phyloP scores from a whole-genome alignment of 2,888 invertebrate species.

The Thera obeliscata region DNA sequence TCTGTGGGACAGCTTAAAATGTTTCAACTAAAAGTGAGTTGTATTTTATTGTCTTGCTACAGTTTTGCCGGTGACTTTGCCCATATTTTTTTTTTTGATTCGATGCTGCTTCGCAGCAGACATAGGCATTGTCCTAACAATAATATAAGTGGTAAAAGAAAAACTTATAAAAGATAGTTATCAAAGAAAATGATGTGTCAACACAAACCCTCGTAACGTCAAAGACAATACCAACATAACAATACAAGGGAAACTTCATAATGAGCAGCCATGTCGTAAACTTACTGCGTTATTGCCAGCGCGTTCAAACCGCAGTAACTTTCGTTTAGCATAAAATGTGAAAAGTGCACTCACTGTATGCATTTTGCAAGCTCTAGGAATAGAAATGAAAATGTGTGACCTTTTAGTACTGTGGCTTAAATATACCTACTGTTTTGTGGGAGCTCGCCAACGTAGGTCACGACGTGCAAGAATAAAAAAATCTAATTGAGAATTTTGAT shows the following conservation, averaged over 20 bases:
- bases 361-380: slow-evolving; percentile 6
- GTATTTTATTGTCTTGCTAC: background rate
- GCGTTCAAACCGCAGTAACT: slow-evolving; percentile 37
- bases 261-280: slow-evolving; percentile 27
- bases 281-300: slow-evolving; percentile 23
- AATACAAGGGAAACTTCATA: slow-evolving; percentile 33
- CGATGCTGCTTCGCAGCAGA: too few species aligned
- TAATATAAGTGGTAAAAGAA: too few species aligned
- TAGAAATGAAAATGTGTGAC: slow-evolving; percentile 9
- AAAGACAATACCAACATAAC: slow-evolving; percentile 26
- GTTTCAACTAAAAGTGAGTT: background rate
- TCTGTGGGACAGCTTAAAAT: background rate
- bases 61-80: too few species aligned
- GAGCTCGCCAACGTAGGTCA: too few species aligned
- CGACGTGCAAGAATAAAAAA: too few species aligned
- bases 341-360: slow-evolving; percentile 23
- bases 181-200: background rate
- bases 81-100: too few species aligned
- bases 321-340: slow-evolving; percentile 38
- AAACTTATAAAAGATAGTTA: background rate
- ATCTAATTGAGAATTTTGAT: too few species aligned
- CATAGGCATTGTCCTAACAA: too few species aligned
- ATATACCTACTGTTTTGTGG: too few species aligned
- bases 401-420: background rate
- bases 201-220: slow-evolving; percentile 5